Evolutionary conservation across 2,888 invertebrate genomes (phyloP), one percentile per base, ranked within the genome.

Genomic region (Mythimna vitellina): DNA sequence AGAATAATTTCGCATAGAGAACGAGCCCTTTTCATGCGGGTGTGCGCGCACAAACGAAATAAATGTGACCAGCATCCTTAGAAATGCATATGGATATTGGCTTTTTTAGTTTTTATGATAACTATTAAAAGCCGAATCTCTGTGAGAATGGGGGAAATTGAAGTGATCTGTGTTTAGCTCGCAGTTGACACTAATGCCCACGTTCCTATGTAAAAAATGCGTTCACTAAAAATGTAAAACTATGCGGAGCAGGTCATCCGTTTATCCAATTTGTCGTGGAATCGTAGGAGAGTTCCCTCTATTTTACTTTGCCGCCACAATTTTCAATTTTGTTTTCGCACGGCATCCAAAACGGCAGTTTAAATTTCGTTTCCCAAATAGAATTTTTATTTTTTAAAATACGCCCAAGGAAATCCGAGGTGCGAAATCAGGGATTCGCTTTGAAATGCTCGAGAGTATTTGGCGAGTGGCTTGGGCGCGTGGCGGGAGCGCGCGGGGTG

Each of bases 361-460:
- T 89, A 87, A 89, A 90, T 89, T 90, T 89, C 87, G 85, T 87
- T 87, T 84, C 73, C 78, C 87, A 85, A 89, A 89, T 88, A 85
- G 88, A 89, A 75, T 73, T 91, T 91, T 90, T 88, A 89, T 90
- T 92, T 92, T 90, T 87, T 74, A 3, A 75, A 85, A 88, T 87
- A 85, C 79, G 70, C 67, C 64, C 80, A 80, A 85, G 86, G 84
- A 88, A 89, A 89, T 88, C 83, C 87, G 88, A 91, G 91, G 91
- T 91, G 90, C 85, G 89, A 90, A 91, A 91, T 91, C 92, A 89
- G 89, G 89, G 90, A 89, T 90, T 91, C 90, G 85, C 89, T 91
- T 90, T 91, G 87, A 88, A 88, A 87, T 85, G 87, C 85, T 85
- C 82, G 85, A 81, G 87, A 86, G 85, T 84, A 85, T 86, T 89